Evolutionary conservation across 1,140 invertebrate species (phyloP).

Genomic region (Coenobita brevimanus): DNA sequence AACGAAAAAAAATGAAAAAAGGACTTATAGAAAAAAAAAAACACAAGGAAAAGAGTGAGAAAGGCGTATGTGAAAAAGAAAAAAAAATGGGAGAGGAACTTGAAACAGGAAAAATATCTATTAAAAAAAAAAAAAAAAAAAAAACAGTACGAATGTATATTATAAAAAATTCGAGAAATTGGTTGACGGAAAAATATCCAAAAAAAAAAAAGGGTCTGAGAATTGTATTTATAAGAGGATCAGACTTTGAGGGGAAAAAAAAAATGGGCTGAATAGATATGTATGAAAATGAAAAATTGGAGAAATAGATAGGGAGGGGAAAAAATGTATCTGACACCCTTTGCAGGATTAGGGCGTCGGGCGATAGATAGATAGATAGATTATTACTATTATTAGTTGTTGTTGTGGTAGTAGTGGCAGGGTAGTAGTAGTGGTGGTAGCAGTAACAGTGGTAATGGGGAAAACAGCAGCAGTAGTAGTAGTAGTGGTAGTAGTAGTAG

Average conservation of each 20-base stretch:
- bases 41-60: background rate
- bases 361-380: no score
- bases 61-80: background rate
- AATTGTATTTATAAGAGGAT: no score
- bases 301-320: no score
- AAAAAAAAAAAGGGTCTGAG: no score
- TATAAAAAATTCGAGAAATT: background rate
- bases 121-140: background rate
- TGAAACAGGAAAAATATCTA: background rate
- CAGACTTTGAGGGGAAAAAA: no score
- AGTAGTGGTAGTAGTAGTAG: no score
- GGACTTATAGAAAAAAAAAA: background rate
- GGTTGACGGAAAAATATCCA: background rate
- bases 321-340: no score
- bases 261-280: no score
- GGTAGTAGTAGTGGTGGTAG: background rate
- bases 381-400: no score
- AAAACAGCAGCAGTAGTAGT: background rate
- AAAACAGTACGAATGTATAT: background rate
- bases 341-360: no score
- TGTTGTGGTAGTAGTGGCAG: background rate
- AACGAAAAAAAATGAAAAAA: constrained; percentile 17
- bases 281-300: no score
- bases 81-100: background rate
- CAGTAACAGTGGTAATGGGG: no score